Conservation (phyloP, 2,888 invertebrate genomes). For the Xanthorhoe designata region DNA sequence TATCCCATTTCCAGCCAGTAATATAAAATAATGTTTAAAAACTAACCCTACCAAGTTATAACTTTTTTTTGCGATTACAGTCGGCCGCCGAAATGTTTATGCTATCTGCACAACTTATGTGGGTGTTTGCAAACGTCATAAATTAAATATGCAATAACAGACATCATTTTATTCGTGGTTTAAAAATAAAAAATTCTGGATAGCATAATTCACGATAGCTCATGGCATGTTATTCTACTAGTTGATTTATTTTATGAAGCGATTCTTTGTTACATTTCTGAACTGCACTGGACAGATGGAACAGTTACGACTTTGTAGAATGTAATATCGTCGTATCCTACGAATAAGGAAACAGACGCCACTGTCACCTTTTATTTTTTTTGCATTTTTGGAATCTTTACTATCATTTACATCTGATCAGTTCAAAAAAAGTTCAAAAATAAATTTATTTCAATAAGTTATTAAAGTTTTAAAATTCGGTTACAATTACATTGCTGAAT, state of each 20-base stretch:
- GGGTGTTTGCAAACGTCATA: conserved; percentile 3
- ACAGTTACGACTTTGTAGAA: conserved; percentile 10
- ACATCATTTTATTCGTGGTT: conserved; percentile 20
- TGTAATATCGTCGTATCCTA: too few relatives aligned
- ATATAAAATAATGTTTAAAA: background rate
- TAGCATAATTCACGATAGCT: conserved; percentile 37
- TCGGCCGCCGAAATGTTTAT: background rate
- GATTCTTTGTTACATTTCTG: conserved; percentile 25
- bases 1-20: too few relatives aligned
- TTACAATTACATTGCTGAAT: too few relatives aligned
- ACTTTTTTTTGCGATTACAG: background rate
- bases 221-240: conserved; percentile 40
- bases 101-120: background rate
- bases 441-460: too few relatives aligned
- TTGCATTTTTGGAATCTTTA: too few relatives aligned
- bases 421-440: too few relatives aligned
- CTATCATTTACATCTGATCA: too few relatives aligned
- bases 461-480: too few relatives aligned
- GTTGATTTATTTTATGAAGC: conserved; percentile 41
- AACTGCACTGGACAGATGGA: conserved; percentile 15
- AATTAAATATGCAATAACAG: conserved; percentile 18
- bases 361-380: too few relatives aligned
- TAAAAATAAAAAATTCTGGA: conserved; percentile 34
- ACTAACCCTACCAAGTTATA: background rate
- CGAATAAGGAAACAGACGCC: too few relatives aligned